Conservation (phyloP, 2,113 vertebrate genomes). For the Columba janthina region DNA sequence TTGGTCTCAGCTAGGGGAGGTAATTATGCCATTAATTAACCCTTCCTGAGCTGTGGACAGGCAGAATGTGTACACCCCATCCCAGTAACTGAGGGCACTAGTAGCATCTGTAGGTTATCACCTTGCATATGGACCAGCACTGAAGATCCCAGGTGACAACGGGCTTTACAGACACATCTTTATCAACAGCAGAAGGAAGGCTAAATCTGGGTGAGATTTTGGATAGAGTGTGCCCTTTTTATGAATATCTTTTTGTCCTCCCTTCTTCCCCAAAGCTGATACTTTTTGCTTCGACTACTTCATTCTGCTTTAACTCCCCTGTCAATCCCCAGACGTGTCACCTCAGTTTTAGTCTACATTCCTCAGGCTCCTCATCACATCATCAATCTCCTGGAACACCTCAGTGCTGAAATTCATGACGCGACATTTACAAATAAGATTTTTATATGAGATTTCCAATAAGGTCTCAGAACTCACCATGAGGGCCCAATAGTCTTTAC, state of each 20-base stretch:
- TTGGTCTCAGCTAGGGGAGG: not conserved
- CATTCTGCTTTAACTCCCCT: constrained; percentile 10
- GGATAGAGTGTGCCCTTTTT: not conserved
- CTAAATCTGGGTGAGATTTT: not conserved
- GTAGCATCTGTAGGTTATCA: not conserved
- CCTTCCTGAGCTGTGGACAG: not conserved
- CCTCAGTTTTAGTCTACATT: not conserved
- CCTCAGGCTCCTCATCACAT: not conserved
- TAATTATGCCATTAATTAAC: not conserved
- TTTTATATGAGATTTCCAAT: constrained; percentile 40
- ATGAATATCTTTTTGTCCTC: not conserved
- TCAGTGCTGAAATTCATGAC: not conserved
- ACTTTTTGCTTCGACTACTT: constrained; percentile 4
- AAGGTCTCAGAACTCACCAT: not conserved
- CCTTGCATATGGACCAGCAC: not conserved
- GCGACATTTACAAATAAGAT: constrained; percentile 31
- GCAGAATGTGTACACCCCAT: rapidly evolving
- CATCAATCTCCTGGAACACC: constrained; percentile 2
- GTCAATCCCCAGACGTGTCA: not conserved
- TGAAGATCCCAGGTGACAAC: not conserved
- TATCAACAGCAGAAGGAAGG: not conserved
- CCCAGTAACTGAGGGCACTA: not conserved
- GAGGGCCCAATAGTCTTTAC: not conserved
- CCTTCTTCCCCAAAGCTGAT: not conserved
- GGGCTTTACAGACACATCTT: not conserved